A percentile compares a stretch with the other conserved stretches of the same genome.
These are phyloP conservation scores for Ylistrum balloti DNA, from an alignment of 1,140 invertebrate species.

Conservation along the genomic window DNA sequence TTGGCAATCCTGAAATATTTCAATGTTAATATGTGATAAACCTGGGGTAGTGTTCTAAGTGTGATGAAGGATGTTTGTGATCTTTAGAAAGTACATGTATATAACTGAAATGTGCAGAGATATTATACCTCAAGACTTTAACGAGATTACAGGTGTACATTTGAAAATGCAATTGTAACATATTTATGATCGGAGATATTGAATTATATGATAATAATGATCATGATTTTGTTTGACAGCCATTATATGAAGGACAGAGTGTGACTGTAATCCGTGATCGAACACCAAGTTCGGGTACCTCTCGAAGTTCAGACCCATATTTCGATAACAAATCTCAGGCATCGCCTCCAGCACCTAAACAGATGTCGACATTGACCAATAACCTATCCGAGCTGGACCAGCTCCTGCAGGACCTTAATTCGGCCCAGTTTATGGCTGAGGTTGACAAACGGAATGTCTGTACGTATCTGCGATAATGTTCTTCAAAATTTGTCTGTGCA, in stretches of 20 bases:
- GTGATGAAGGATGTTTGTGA: too few relatives aligned
- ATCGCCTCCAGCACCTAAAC: slow-evolving; percentile 44
- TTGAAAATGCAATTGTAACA: too few relatives aligned
- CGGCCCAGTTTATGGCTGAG: slow-evolving; percentile 88
- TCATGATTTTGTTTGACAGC: slow-evolving; percentile 65
- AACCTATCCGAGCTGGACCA: slow-evolving; percentile 96
- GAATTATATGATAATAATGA: too few relatives aligned
- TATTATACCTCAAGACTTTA: too few relatives aligned
- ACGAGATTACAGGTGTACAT: too few relatives aligned
- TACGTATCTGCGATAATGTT: slow-evolving; percentile 26
- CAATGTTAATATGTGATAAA: background rate
- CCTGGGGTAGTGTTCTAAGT: too few relatives aligned
- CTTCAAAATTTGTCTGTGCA: too few relatives aligned
- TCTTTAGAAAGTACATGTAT: too few relatives aligned
- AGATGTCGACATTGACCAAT: slow-evolving; percentile 86
- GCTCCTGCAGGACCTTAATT: slow-evolving; percentile 94
- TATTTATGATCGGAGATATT: too few relatives aligned
- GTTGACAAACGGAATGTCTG: slow-evolving; percentile 75
- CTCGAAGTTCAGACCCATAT: slow-evolving; percentile 68
- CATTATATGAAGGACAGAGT: slow-evolving; percentile 75
- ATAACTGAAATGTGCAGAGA: too few relatives aligned
- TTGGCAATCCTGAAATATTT: background rate
- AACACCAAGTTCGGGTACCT: slow-evolving; percentile 81
- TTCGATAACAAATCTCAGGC: slow-evolving; percentile 51
- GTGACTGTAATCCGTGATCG: slow-evolving; percentile 84